A percentile compares a stretch with the other conserved stretches of the same genome.
Conservation (phyloP, 1,140 invertebrate genomes). For the Gonatopus flavifemur region DNA sequence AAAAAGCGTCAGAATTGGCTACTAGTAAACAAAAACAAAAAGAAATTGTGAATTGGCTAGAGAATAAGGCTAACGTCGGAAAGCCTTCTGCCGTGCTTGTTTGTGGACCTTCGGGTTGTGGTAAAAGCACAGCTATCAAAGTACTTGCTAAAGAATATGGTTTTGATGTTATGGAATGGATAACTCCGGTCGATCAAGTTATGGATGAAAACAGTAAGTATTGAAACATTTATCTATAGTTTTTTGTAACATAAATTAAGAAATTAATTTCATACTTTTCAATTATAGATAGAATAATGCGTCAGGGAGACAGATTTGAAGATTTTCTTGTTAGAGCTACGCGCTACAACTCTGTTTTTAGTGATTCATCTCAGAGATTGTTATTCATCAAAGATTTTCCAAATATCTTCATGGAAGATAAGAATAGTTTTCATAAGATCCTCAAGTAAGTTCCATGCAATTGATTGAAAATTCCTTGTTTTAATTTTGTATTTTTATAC, state of each 20-base stretch:
- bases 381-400: conserved; percentile 76
- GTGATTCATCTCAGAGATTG: conserved; percentile 57
- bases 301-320: conserved; percentile 66
- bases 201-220: conserved; percentile 50
- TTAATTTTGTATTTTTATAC: conserved; percentile 38
- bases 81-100: conserved; percentile 64
- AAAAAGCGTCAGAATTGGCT: conserved; percentile 37
- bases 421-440: conserved; percentile 63
- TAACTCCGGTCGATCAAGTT: conserved; percentile 67
- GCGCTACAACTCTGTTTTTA: conserved; percentile 67
- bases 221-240: background rate
- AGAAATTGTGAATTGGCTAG: conserved; percentile 47
- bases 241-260: conserved; percentile 3
- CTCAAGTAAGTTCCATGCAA: conserved; percentile 61
- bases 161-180: conserved; percentile 69
- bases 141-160: conserved; percentile 63
- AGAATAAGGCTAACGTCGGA: conserved; percentile 32
- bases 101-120: conserved; percentile 72
- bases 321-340: conserved; percentile 70
- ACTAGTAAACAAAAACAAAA: conserved; percentile 50
- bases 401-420: conserved; percentile 66
- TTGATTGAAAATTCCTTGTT: conserved; percentile 5
- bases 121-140: conserved; percentile 68
- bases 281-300: conserved; percentile 30
- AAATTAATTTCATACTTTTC: conserved; percentile 8